phyloP scores from a whole-genome alignment of 2,888 invertebrate species.

The Harpagoxenus sublaevis region DNA sequence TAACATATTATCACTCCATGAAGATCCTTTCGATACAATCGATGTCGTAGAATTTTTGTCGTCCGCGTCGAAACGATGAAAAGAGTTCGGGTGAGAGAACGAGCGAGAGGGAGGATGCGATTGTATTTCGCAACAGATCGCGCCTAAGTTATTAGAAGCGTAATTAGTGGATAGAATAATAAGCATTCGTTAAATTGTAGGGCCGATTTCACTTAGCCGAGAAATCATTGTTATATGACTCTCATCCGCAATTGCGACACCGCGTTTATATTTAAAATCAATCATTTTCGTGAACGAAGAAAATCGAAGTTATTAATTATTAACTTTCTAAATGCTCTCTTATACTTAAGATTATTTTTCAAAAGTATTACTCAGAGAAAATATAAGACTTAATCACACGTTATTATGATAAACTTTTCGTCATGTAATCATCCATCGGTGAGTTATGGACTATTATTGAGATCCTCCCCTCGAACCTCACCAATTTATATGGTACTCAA shows the following conservation, averaged over 20 bases:
- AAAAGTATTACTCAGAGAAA: neutral
- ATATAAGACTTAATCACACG: neutral
- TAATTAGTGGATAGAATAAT: slow-evolving; percentile 19
- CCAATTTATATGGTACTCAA: slow-evolving; percentile 50
- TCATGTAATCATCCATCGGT: neutral
- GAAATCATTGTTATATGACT: neutral
- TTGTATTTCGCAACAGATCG: slow-evolving; percentile 40
- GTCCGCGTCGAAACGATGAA: slow-evolving; percentile 27
- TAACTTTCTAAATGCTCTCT: neutral
- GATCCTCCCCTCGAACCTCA: slow-evolving; percentile 35
- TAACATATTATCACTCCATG: slow-evolving; percentile 39
- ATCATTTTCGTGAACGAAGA: slow-evolving; percentile 3
- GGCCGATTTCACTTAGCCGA: neutral
- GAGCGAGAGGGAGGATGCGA: slow-evolving; percentile 34
- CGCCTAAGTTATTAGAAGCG: slow-evolving; percentile 37
- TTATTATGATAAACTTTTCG: neutral
- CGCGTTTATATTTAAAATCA: neutral
- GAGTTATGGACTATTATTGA: slow-evolving; percentile 9
- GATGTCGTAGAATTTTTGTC: slow-evolving; percentile 46
- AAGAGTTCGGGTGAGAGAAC: slow-evolving; percentile 10
- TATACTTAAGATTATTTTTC: slow-evolving; percentile 7
- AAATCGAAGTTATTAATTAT: neutral
- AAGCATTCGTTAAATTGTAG: slow-evolving; percentile 17
- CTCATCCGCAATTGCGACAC: neutral
- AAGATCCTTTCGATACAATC: slow-evolving; percentile 46